Evolutionary conservation across 2,797 vertebrate genomes (phyloP).

Genomic region (Dromococcyx pavoninus): DNA sequence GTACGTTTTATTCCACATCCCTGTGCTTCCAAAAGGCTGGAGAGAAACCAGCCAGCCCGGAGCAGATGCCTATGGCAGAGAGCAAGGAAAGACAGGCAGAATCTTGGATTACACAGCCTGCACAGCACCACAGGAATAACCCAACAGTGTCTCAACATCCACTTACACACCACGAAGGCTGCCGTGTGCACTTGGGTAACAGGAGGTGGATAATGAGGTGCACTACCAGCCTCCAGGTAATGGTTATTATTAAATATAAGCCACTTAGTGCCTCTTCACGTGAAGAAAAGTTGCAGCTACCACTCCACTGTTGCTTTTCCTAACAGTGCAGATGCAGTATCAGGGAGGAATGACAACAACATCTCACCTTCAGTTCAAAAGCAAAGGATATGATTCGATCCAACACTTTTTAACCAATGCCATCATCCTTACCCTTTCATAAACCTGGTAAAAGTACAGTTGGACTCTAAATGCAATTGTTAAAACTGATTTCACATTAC

Average conservation of each 20-base stretch:
- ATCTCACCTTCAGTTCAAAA: neutral
- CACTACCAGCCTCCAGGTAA: neutral
- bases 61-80: neutral
- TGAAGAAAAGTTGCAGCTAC: neutral
- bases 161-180: neutral
- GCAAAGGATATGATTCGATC: neutral
- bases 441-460: neutral
- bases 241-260: neutral
- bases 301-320: neutral
- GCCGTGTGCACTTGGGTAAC: neutral
- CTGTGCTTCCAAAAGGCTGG: neutral
- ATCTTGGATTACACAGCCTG: neutral
- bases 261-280: neutral
- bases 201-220: neutral
- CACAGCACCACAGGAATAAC: neutral
- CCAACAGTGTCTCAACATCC: neutral
- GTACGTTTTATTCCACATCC: neutral
- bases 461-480: neutral
- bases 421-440: neutral
- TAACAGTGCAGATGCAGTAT: neutral
- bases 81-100: too few species aligned
- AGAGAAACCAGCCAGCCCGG: neutral
- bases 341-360: neutral
- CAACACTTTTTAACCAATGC: neutral
- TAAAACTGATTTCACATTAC: neutral